These are phyloP conservation scores for Lepilemur septentrionalis DNA, from an alignment of 2,797 vertebrate species.

Conservation along the genomic window DNA sequence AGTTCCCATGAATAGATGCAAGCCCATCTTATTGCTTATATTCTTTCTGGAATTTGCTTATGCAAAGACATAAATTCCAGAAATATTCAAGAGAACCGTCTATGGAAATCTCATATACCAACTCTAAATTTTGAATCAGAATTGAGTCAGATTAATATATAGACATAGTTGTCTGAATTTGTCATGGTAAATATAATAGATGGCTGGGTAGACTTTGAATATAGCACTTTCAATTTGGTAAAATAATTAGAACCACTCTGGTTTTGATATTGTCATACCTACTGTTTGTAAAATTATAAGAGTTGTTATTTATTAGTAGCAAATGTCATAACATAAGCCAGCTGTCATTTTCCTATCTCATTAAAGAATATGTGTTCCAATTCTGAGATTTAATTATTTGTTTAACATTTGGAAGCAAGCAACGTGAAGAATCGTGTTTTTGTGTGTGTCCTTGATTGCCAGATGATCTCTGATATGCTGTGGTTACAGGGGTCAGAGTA, in stretches of 20 bases:
- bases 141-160: neutral
- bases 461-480: neutral
- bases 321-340: neutral
- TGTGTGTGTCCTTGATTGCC: neutral
- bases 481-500: neutral
- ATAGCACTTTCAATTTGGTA: neutral
- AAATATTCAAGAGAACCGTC: neutral
- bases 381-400: constrained; percentile 22
- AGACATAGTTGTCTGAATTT: neutral
- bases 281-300: constrained; percentile 27
- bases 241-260: neutral
- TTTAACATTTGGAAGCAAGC: constrained; percentile 20
- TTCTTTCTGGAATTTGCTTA: neutral
- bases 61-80: constrained; percentile 18
- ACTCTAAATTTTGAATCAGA: neutral
- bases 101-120: neutral
- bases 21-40: neutral
- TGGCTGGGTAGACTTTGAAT: neutral
- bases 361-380: constrained; percentile 11
- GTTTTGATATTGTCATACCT: neutral
- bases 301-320: neutral
- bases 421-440: neutral
- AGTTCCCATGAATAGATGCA: neutral
- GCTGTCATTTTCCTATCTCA: neutral
- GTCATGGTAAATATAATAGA: neutral